Conservation (phyloP, 2,113 vertebrate species). For the Mustelus asterias region DNA sequence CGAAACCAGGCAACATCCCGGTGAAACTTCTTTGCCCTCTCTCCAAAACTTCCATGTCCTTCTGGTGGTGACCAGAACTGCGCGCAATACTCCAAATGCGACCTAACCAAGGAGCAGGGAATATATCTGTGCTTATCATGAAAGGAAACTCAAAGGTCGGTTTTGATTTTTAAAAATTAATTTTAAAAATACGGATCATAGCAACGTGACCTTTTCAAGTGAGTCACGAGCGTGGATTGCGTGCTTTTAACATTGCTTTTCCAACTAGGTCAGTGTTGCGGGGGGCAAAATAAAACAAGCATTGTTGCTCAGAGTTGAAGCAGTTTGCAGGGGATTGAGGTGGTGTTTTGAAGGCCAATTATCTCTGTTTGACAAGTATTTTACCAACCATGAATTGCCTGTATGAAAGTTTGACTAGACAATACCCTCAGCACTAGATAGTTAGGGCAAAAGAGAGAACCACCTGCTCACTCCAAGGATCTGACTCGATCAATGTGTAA, state of each 20-base stretch:
- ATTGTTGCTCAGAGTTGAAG: slow-evolving; percentile 43
- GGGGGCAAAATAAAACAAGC: neutral
- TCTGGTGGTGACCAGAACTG: too few species aligned
- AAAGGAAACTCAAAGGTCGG: neutral
- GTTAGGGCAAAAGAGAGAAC: slow-evolving; percentile 60
- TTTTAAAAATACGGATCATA: neutral
- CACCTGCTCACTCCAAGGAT: slow-evolving; percentile 69
- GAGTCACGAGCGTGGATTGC: neutral
- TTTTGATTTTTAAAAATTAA: neutral
- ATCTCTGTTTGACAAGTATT: slow-evolving; percentile 55
- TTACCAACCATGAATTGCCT: slow-evolving; percentile 50
- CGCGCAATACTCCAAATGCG: too few species aligned
- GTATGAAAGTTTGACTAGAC: slow-evolving; percentile 51
- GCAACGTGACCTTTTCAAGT: neutral
- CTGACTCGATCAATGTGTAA: slow-evolving; percentile 83
- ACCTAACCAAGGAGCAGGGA: neutral
- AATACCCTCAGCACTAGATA: slow-evolving; percentile 60
- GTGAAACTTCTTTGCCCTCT: too few species aligned
- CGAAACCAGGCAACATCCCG: too few species aligned
- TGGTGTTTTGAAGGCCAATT: slow-evolving; percentile 51
- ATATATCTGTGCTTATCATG: neutral
- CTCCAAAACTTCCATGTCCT: too few species aligned
- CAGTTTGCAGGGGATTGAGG: slow-evolving; percentile 41
- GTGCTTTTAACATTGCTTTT: neutral
- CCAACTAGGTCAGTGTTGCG: neutral